Conservation (phyloP, 2,797 vertebrate genomes). For the Poecilia velifera region DNA sequence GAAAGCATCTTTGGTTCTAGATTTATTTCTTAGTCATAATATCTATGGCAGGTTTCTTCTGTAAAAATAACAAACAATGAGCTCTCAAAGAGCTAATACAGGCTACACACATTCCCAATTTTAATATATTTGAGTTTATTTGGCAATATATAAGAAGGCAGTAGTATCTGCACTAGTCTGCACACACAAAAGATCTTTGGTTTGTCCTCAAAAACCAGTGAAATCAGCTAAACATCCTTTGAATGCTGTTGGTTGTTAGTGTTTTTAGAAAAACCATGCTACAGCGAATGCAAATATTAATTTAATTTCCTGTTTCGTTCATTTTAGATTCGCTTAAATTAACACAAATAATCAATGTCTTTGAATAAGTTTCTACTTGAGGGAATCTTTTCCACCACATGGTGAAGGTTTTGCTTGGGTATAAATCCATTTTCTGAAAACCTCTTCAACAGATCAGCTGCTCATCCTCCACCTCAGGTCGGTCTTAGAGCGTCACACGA, state of each 20-base stretch:
- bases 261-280: not conserved
- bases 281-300: not conserved
- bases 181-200: not conserved
- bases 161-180: not conserved
- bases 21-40: not conserved
- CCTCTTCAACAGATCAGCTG: not conserved
- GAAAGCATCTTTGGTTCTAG: not conserved
- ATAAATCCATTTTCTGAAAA: not conserved
- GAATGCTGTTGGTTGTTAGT: not conserved
- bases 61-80: not conserved
- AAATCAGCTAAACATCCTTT: not conserved
- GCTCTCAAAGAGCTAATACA: not conserved
- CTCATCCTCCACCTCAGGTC: slow-evolving; percentile 11
- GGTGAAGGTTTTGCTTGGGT: not conserved
- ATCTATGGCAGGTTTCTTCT: not conserved
- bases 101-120: not conserved
- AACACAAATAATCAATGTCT: not conserved
- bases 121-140: not conserved
- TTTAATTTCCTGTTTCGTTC: not conserved
- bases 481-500: slow-evolving; percentile 16
- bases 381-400: not conserved
- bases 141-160: not conserved
- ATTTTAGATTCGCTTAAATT: not conserved
- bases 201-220: not conserved
- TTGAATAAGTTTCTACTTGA: not conserved